Base-by-base conservation (phyloP, 2,797 vertebrate genomes). In the Cetoscarus ocellatus region DNA sequence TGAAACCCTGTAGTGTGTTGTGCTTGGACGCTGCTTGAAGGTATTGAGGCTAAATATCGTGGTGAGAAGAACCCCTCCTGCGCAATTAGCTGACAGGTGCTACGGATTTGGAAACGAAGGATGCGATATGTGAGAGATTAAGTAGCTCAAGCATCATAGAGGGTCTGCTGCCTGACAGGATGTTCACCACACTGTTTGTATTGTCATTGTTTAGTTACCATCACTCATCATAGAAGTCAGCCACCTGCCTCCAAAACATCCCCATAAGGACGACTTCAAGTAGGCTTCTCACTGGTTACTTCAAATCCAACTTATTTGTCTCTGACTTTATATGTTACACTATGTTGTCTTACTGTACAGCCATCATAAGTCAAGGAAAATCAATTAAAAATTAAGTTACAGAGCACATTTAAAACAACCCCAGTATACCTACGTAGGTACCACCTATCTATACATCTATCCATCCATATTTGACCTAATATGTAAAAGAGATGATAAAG, bases 71-170 rank as follows among this genome's bases (percentile, higher is more conserved):
- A 18, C 10, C 42, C 36, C 35, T 17, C 7, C 34, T 45, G 67
- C 52, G 45, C 19, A 76, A 57, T 68, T 52, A 81, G 68, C 62
- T 82, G 67, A 58, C 73, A 75, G 67, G 82, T 83, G 73, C 56
- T 53, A 17, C 42, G 56, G 67, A 70, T 74, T 63, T 70, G 55
- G 63, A 60, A 53, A 75, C 18, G 27, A 56, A 10, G 64, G 54
- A 57, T 59, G 42, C 11, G 73, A 54, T 27, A 27, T 43, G 35
- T 10, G 73, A 73, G 68, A 54, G 53, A 44, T 59, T 10, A 59
- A 81, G 64, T 36, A 42, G 58, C 36, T 56, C 62, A 34, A 65
- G 54, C 68, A 51, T 75, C 68, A 17, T 27, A 18, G 40, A 39
- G 47, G 64, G 38, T 56, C 51, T 59, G 59, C 11, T 69, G 61